Base-by-base conservation (phyloP, 2,113 vertebrate species). In the Carollia perspicillata region DNA sequence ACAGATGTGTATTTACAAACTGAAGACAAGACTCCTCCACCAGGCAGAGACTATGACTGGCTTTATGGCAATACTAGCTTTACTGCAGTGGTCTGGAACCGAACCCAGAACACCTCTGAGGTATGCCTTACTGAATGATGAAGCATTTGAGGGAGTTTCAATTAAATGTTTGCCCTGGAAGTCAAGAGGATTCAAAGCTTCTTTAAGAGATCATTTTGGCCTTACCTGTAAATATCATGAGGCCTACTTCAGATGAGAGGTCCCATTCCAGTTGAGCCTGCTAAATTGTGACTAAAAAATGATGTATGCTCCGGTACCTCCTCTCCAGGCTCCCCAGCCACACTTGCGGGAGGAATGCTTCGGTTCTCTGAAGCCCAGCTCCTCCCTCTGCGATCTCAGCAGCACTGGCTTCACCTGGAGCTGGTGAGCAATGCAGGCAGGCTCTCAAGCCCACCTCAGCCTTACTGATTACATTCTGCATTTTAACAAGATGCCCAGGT, bases 171-270 rank as follows among this genome's bases (percentile, higher is more conserved):
- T 53, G 11, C 22, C 53, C 18, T 44, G 84, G 35, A 14, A 30
- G 16, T 40, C 20, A 37, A n/a, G 13, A 30, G 3, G 40, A 79
- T 66, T 74, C 40, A 37, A 68, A 86, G 33, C 18, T 51, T 13
- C 26, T 30, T 44, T 30, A 69, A 66, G 65, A 84, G n/a, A 58
- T 33, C 7, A 90, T 6, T n/a, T 58, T 58, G 40, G 3, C 4
- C 47, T 93, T 90, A 86, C 58, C 75, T 89, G 47, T 28, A 63
- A 85, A 84, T 30, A 28, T 40, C 88, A 47, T 8, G 42, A 89
- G 30, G 35, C 30, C 20, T 3, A 63, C 7, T 30, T 58, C n/a
- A 33, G 51, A 53, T 0, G 9, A n/a, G 0, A 28, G 28, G 72
- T 91, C 23, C n/a, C 63, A 35, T 16, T 35, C 37, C 63, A 33